phyloP scores from a whole-genome alignment of 1,140 invertebrate species.

The Bombus ignitus region DNA sequence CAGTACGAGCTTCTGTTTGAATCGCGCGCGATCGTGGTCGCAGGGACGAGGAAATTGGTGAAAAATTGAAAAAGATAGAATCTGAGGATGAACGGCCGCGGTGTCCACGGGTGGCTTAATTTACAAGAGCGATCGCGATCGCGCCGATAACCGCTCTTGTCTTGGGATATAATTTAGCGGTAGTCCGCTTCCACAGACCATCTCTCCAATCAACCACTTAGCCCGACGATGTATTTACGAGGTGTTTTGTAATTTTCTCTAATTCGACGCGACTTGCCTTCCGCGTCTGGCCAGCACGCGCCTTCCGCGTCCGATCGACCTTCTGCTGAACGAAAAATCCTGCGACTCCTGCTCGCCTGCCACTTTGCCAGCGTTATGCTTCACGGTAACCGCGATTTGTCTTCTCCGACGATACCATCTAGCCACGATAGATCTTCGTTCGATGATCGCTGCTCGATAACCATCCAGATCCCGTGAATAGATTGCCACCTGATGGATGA shows the following conservation, averaged over 20 bases:
- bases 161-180: constrained; percentile 81
- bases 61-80: constrained; percentile 34
- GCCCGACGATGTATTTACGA: constrained; percentile 66
- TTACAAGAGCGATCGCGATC: constrained; percentile 75
- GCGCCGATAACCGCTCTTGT: constrained; percentile 73
- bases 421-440: constrained; percentile 75
- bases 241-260: constrained; percentile 48
- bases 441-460: constrained; percentile 61
- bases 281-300: background rate
- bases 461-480: constrained; percentile 48
- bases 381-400: constrained; percentile 44
- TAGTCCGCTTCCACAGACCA: constrained; percentile 76
- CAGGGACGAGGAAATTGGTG: background rate
- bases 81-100: constrained; percentile 22
- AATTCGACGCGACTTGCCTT: constrained; percentile 22
- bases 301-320: background rate
- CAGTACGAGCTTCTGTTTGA: background rate
- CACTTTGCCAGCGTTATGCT: background rate
- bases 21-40: too few species aligned
- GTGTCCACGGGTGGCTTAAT: constrained; percentile 73
- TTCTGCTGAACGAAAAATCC: background rate
- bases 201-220: constrained; percentile 73
- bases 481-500: constrained; percentile 9
- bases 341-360: background rate
- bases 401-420: constrained; percentile 58